Evolutionary conservation across 2,797 vertebrate species (phyloP).

Genomic region (Spea hammondii): DNA sequence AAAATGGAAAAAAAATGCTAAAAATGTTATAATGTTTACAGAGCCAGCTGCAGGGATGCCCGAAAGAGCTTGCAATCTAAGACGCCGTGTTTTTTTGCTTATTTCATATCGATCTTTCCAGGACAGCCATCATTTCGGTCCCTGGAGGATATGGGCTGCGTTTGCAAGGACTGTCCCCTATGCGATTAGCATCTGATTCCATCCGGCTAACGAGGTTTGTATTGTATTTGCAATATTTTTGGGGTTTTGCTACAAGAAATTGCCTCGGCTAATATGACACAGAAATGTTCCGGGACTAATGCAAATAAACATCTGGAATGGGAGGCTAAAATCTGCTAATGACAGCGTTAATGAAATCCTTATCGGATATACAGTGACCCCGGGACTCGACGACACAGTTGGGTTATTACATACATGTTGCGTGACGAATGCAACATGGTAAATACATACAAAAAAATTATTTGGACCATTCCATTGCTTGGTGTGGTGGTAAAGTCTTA

Average conservation of each 20-base stretch:
- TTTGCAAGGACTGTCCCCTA: slow-evolving; percentile 14
- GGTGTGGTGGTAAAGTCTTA: no score
- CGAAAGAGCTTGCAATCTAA: slow-evolving; percentile 27
- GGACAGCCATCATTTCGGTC: slow-evolving; percentile 7
- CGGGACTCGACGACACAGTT: not conserved
- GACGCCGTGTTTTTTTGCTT: not conserved
- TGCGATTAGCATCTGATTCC: slow-evolving; percentile 42
- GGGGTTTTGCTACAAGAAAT: slow-evolving; percentile 34
- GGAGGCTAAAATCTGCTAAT: slow-evolving; percentile 24
- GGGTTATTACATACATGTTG: not conserved
- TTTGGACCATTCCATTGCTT: no score
- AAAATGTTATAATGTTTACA: no score
- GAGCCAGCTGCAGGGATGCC: not conserved
- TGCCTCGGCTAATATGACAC: slow-evolving; percentile 28
- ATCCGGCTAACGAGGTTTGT: slow-evolving; percentile 27
- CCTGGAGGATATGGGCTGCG: slow-evolving; percentile 13
- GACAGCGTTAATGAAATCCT: slow-evolving; percentile 28
- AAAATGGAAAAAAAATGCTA: no score
- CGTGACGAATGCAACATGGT: not conserved
- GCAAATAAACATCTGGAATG: slow-evolving; percentile 19
- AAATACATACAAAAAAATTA: no score
- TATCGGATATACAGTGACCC: not conserved
- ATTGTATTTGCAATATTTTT: slow-evolving; percentile 48
- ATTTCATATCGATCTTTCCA: slow-evolving; percentile 27
- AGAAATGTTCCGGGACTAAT: slow-evolving; percentile 17